Conservation (phyloP, 1,140 invertebrate genomes). For the Trinorchestia longiramus region DNA sequence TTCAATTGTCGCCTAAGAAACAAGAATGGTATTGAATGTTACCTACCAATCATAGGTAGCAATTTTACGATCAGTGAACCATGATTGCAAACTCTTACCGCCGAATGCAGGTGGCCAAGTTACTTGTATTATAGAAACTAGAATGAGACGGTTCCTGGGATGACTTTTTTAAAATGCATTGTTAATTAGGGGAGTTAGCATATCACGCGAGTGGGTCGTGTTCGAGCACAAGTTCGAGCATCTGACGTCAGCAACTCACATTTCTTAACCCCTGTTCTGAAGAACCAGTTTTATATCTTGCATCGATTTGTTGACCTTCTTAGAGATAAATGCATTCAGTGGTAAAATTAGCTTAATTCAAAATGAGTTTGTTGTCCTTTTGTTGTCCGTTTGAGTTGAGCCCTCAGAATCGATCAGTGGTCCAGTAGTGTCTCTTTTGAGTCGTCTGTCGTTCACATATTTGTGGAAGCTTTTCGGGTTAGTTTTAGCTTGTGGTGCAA, state of each 20-base stretch:
- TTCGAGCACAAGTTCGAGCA: background rate
- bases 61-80: background rate
- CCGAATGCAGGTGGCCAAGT: background rate
- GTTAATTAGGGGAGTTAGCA: background rate
- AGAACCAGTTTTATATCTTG: background rate
- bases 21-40: background rate
- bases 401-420: too few relatives aligned
- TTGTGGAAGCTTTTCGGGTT: too few relatives aligned
- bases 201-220: background rate
- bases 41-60: background rate
- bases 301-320: background rate
- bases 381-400: too few relatives aligned
- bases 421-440: too few relatives aligned
- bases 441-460: too few relatives aligned
- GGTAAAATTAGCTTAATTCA: background rate
- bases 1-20: background rate
- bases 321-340: background rate
- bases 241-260: background rate
- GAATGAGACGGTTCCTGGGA: background rate
- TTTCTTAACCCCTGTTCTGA: background rate
- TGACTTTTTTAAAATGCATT: background rate
- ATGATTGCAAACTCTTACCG: background rate
- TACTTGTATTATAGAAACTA: background rate
- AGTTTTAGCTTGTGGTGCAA: too few relatives aligned
- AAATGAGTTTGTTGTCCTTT: too few relatives aligned